These are phyloP conservation scores for Tetragnatha versicolor DNA, from an alignment of 1,140 invertebrate species.

Conservation along the genomic window DNA sequence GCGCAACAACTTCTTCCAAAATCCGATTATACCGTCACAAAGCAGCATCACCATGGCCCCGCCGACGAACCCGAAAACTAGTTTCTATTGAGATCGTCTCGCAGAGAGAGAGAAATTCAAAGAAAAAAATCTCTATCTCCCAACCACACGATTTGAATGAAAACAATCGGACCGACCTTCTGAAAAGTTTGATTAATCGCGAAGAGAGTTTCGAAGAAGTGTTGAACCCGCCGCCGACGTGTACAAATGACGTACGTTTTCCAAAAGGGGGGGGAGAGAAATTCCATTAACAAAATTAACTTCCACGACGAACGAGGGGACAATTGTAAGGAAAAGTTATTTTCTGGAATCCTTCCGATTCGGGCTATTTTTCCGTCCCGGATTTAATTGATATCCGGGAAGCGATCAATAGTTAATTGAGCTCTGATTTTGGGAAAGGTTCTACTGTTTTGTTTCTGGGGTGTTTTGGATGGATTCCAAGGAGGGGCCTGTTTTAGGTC, in stretches of 20 bases:
- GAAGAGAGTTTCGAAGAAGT: slow-evolving; percentile 38
- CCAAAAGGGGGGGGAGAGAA: slow-evolving; percentile 10
- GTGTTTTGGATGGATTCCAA: slow-evolving; percentile 22
- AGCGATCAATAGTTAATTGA: slow-evolving; percentile 48
- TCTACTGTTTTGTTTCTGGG: slow-evolving; percentile 22
- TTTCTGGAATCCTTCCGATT: slow-evolving; percentile 28
- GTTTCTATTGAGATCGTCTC: too few relatives aligned
- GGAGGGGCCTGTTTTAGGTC: not conserved
- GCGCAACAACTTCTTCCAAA: too few relatives aligned
- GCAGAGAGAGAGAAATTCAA: too few relatives aligned
- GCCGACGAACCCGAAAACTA: too few relatives aligned
- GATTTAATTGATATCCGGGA: slow-evolving; percentile 48
- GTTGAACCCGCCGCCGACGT: slow-evolving; percentile 17
- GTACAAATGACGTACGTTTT: slow-evolving; percentile 32
- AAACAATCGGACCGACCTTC: slow-evolving; percentile 23
- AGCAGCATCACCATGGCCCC: too few relatives aligned
- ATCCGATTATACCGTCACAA: too few relatives aligned
- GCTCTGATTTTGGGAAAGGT: slow-evolving; percentile 34
- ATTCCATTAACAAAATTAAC: slow-evolving; percentile 50
- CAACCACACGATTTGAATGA: slow-evolving; percentile 31
- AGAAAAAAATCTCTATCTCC: slow-evolving; percentile 16
- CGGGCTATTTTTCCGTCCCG: slow-evolving; percentile 27
- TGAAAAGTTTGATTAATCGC: slow-evolving; percentile 45
- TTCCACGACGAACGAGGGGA: slow-evolving; percentile 33
- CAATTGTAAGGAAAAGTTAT: slow-evolving; percentile 50